Evolutionary conservation across 2,113 vertebrate genomes (phyloP), one percentile per base, ranked within the genome.

Genomic region (Stegostoma tigrinum): DNA sequence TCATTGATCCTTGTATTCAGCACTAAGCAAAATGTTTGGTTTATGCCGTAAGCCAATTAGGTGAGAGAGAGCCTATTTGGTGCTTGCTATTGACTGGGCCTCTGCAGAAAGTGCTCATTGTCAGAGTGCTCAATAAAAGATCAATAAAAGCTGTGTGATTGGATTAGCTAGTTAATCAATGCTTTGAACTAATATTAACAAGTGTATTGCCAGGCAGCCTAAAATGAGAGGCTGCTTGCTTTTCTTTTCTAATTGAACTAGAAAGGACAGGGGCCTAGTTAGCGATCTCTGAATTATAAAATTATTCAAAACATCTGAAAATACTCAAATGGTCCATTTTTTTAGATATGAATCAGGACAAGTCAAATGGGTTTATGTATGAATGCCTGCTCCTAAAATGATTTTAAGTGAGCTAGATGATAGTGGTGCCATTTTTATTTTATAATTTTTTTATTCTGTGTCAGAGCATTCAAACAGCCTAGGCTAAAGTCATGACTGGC

Each of bases 131-230:
- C 98, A 98, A 98, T 98, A 97, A 97, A 96, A 96, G 98, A 99
- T 99, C 98, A 98, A 99, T 99, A 97, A 97, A 97, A 97, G 97
- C 97, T 96, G 96, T 98, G 97, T 98, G 98, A 99, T 99, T 97
- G 98, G 98, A 99, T 99, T 99, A 99, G 98, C 97, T 97, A 97
- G 97, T 98, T 98, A 98, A 99, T 99, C 98, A 98, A 99, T 99
- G 97, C 97, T 97, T 97, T 97, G 97, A 97, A 97, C 98, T 99
- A 99, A 99, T 99, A 99, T 99, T 99, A 99, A 99, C 98, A 99
- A 98, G 98, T 97, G 98, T 98, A 99, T 98, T 99, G 99, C 97
- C 96, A 97, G 97, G 96, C 96, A 97, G 96, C 96, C 97, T 96
- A 96, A 97, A 97, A 97, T 96, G 97, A 97, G 96, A 97, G 97